Evolutionary conservation across 1,140 invertebrate species (phyloP).

Genomic region (Dermatophagoides farinae): DNA sequence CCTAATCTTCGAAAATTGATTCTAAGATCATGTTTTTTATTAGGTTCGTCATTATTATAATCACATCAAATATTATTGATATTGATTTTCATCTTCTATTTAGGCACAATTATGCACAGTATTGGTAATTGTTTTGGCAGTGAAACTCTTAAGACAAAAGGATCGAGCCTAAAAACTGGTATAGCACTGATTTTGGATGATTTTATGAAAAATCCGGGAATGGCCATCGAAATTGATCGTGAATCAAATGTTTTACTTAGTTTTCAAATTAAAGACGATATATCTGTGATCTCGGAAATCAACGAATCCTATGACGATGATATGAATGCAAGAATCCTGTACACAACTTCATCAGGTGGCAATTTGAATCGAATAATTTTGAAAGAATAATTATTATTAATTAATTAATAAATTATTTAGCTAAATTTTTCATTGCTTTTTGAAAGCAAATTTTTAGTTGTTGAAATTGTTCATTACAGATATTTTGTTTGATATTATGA

Average conservation of each 20-base stretch:
- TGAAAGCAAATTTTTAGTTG: constrained; percentile 4
- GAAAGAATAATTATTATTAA: background rate
- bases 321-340: background rate
- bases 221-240: constrained; percentile 38
- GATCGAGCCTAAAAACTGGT: constrained; percentile 1
- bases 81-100: constrained; percentile 1
- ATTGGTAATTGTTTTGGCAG: background rate
- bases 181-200: background rate
- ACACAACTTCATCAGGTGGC: background rate
- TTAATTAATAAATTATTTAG: background rate
- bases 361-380: background rate
- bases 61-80: constrained; percentile 3
- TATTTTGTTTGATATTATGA: background rate
- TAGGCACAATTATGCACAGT: background rate
- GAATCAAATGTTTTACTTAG: constrained; percentile 38
- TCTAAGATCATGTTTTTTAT: constrained; percentile 17
- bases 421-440: background rate
- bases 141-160: background rate
- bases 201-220: constrained; percentile 21
- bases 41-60: constrained; percentile 14
- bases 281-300: background rate
- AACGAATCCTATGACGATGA: background rate
- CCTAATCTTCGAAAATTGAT: constrained; percentile 26
- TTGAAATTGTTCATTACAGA: constrained; percentile 3
- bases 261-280: constrained; percentile 20